These are phyloP conservation scores for Antrozous pallidus DNA, from an alignment of 2,797 vertebrate species.

Conservation along the genomic window DNA sequence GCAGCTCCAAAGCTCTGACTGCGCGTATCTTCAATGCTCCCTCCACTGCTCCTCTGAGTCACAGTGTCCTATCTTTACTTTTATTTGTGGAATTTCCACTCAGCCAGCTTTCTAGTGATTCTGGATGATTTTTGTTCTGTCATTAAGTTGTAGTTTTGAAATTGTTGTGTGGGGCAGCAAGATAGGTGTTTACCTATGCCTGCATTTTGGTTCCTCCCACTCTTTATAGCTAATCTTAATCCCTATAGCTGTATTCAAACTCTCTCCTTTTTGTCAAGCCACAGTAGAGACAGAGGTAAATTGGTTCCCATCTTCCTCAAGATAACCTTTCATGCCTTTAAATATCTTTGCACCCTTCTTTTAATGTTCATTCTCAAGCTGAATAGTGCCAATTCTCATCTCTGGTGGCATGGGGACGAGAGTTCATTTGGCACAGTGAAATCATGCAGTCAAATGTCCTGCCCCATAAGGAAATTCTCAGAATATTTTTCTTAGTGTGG, in stretches of 20 bases:
- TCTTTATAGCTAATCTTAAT: neutral
- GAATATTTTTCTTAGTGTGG: conserved; percentile 32
- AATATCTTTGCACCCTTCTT: neutral
- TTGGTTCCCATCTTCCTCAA: neutral
- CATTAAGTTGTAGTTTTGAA: too few species aligned
- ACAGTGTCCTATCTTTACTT: too few species aligned
- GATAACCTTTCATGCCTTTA: neutral
- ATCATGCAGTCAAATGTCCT: neutral
- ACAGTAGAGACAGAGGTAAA: neutral
- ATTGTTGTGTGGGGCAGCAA: too few species aligned
- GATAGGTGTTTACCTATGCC: too few species aligned
- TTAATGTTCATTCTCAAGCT: neutral
- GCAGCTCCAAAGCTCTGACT: too few species aligned
- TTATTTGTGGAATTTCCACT: too few species aligned
- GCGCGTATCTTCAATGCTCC: too few species aligned
- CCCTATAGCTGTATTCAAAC: neutral
- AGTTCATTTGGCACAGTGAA: neutral
- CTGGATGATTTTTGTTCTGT: too few species aligned
- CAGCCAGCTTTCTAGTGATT: too few species aligned
- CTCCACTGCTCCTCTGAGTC: too few species aligned
- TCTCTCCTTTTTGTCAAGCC: neutral
- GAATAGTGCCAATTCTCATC: neutral
- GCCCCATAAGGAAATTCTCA: conserved; percentile 61
- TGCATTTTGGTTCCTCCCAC: too few species aligned
- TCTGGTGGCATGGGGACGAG: neutral